Base-by-base conservation (phyloP, 2,888 invertebrate species). In the Biston betularia region DNA sequence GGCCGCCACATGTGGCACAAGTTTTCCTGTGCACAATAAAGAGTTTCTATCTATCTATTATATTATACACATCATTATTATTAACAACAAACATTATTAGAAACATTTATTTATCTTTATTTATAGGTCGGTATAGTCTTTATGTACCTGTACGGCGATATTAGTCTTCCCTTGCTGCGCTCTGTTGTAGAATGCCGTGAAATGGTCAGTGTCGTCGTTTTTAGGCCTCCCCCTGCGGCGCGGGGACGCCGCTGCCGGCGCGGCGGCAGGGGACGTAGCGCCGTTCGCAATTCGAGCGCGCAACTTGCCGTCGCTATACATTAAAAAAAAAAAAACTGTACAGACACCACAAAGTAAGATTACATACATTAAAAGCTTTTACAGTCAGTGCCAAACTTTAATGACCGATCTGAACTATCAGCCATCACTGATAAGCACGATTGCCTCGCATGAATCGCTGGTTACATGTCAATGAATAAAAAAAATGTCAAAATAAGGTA, bases 131-230 rank as follows among this genome's bases (percentile, higher is more conserved):
- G 1, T 24, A 24, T 3, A 24, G 24, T 24, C 1, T 24, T 3
- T 24, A 48, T 45, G 10, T 34, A 93, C 94, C 92, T 94, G 92
- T 63, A 92, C 87, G 63, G 89, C 86, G 65, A 89, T 88, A 60
- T 87, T 89, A 38, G 73, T 79, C 69, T 88, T 55, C 10, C 54
- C 67, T 3, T 59, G 34, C 40, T 63, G 54, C 33, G 67, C 67
- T 46, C 74, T 81, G 45, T 81, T 78, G 74, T 82, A 89, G 84
- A 93, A 92, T 0, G 84, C 69, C 0, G 91, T 87, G 82, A 94
- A 93, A 76, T 90, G 79, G 77, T 93, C 92, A 0, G 83, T 80
- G 49, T 89, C 88, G 61, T 87, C 90, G 0, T 56, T 50, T 0
- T 76, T 74, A 12, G 83, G 81, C 0, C 89, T 77, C 0, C 87